Evolutionary conservation across 2,797 vertebrate species (phyloP).

Genomic region (Cossypha caffra): DNA sequence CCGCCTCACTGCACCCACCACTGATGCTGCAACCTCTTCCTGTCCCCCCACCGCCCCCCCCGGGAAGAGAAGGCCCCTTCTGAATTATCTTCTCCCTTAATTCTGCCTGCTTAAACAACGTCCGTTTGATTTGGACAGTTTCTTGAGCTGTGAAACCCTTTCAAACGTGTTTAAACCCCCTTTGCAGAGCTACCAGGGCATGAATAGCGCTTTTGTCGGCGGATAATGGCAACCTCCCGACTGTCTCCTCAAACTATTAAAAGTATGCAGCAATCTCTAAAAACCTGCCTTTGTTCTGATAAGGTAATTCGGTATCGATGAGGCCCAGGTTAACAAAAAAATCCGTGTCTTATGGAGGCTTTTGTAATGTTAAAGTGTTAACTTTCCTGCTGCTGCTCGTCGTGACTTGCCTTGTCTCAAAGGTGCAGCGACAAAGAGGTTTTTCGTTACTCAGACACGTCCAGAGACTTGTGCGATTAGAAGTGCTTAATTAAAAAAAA

Average conservation of each 20-base stretch:
- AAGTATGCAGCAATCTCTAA: background rate
- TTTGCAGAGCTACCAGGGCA: background rate
- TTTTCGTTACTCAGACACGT: background rate
- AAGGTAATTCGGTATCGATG: accelerated
- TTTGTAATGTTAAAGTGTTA: background rate
- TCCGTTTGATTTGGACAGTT: background rate
- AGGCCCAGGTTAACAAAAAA: background rate
- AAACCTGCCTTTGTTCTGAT: background rate
- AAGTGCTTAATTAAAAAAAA: background rate
- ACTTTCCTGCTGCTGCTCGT: background rate
- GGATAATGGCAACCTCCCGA: background rate
- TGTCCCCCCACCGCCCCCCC: too few species aligned
- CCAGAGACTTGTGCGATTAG: background rate
- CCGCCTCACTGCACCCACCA: background rate
- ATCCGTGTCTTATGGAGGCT: background rate
- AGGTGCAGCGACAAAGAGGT: background rate
- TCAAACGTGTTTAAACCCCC: background rate
- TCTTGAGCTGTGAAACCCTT: background rate
- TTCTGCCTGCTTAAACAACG: background rate
- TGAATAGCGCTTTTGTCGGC: constrained; percentile 6
- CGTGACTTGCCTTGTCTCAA: background rate
- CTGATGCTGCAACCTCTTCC: background rate
- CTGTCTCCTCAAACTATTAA: background rate
- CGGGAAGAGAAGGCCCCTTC: background rate
- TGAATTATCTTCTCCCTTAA: background rate